Base-by-base conservation (phyloP, 2,797 vertebrate genomes). In the Hippoglossus hippoglossus region DNA sequence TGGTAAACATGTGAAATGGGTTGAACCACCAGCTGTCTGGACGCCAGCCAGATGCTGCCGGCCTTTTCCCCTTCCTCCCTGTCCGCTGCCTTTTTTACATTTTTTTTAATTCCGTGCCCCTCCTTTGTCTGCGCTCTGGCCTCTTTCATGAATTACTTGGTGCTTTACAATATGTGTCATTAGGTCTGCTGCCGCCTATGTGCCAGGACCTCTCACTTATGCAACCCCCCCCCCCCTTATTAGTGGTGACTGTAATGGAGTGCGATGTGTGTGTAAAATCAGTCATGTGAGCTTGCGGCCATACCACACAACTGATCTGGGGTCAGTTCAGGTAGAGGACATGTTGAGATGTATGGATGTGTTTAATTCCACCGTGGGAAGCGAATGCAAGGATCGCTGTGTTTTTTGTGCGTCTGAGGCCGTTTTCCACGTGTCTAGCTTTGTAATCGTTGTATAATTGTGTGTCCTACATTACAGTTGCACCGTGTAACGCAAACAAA, bases 401-500 rank as follows among this genome's bases (percentile, higher is more conserved):
- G 73, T 74, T 50, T 59, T 81, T 73, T 79, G 54, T 59, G 62
- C n/a, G 50, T 57, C 24, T 73, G 55, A 70, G 70, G 53, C 52
- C 8, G n/a, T 53, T 56, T n/a, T 58, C 51, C 81, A 57, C 61
- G 63, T 66, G 63, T 66, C 71, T 79, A 76, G 50, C 56, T 78
- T 63, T 64, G 67, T 64, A 76, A 74, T 83, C 36, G 65, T 77
- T 72, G 52, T 77, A 73, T 89, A 89, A 87, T 83, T 86, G 88
- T 90, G 87, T 89, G 89, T 89, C 85, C 87, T 80, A 87, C 84
- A 90, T 89, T 82, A 81, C 81, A 73, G 87, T 90, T 71, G 66
- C 90, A 88, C 79, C 16, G 75, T 86, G 87, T 81, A 91, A 91
- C 78, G 63, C 89, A 91, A 92, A 92, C 90, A 91, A 91, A 90